Evolutionary conservation across 2,888 invertebrate genomes (phyloP).

Genomic region (Abrostola tripartita): DNA sequence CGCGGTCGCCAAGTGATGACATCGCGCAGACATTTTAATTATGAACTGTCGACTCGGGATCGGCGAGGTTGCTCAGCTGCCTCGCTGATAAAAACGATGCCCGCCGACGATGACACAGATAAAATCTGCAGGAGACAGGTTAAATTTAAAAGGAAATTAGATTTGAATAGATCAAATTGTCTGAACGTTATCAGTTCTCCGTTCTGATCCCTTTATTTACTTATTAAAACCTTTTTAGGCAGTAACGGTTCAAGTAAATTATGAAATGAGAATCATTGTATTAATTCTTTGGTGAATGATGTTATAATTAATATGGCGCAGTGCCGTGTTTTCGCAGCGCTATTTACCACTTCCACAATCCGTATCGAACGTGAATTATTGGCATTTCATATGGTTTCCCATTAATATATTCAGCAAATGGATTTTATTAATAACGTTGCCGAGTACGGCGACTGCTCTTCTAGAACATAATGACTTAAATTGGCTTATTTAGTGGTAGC

Average conservation of each 20-base stretch:
- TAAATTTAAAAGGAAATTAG: slow-evolving; percentile 83
- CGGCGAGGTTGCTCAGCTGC: slow-evolving; percentile 67
- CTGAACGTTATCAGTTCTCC: slow-evolving; percentile 64
- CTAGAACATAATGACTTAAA: slow-evolving; percentile 44
- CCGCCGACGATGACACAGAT: slow-evolving; percentile 77
- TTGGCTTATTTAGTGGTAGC: slow-evolving; percentile 40
- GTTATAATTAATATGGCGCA: slow-evolving; percentile 42
- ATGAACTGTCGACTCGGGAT: slow-evolving; percentile 81
- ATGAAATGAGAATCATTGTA: slow-evolving; percentile 38
- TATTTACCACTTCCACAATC: slow-evolving; percentile 44
- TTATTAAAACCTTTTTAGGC: slow-evolving; percentile 47
- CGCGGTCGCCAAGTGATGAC: slow-evolving; percentile 75
- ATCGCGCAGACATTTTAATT: slow-evolving; percentile 85
- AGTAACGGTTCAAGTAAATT: slow-evolving; percentile 36
- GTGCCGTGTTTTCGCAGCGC: slow-evolving; percentile 26
- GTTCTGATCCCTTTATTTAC: slow-evolving; percentile 61
- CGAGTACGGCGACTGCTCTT: slow-evolving; percentile 20
- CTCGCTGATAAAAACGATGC: slow-evolving; percentile 78
- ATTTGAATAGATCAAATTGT: slow-evolving; percentile 79
- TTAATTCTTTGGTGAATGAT: slow-evolving; percentile 26
- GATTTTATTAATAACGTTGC: slow-evolving; percentile 47
- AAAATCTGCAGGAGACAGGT: slow-evolving; percentile 82
- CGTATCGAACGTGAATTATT: slow-evolving; percentile 35
- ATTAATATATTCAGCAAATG: slow-evolving; percentile 40
- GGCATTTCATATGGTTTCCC: slow-evolving; percentile 34